phyloP scores from a whole-genome alignment of 64 coral and sea anemone species.

The Catalaphyllia jardinei region DNA sequence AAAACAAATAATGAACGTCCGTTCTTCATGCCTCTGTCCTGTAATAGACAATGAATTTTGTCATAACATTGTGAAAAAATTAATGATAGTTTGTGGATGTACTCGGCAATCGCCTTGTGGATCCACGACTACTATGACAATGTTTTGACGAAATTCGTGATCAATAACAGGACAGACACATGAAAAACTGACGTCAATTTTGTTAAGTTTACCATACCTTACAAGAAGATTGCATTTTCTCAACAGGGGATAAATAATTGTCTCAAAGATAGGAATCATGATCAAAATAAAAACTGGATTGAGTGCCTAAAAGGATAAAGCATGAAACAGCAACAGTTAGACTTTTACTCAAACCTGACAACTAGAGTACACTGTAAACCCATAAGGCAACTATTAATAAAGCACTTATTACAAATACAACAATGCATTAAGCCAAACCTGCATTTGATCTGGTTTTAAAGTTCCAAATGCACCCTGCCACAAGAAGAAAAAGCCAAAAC shows the following conservation, averaged over 20 bases:
- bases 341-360: no score
- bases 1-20: no score
- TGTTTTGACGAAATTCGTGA: no score
- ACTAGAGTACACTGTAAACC: no score
- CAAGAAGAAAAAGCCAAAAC: background rate
- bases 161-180: no score
- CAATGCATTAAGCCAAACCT: slow-evolving; percentile 35
- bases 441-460: slow-evolving; percentile 97
- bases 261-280: slow-evolving; percentile 97
- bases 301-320: slow-evolving; percentile 67
- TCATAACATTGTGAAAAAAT: no score
- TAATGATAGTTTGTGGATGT: no score
- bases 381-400: background rate
- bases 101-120: no score
- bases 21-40: no score
- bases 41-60: no score
- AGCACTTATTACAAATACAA: background rate
- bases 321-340: background rate
- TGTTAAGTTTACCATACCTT: slow-evolving; percentile 59
- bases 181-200: no score
- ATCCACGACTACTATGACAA: no score
- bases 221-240: slow-evolving; percentile 91
- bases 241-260: slow-evolving; percentile 81
- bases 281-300: slow-evolving; percentile 97
- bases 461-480: slow-evolving; percentile 83